Conservation (phyloP, 2,113 vertebrate species). For the Murina feae region DNA sequence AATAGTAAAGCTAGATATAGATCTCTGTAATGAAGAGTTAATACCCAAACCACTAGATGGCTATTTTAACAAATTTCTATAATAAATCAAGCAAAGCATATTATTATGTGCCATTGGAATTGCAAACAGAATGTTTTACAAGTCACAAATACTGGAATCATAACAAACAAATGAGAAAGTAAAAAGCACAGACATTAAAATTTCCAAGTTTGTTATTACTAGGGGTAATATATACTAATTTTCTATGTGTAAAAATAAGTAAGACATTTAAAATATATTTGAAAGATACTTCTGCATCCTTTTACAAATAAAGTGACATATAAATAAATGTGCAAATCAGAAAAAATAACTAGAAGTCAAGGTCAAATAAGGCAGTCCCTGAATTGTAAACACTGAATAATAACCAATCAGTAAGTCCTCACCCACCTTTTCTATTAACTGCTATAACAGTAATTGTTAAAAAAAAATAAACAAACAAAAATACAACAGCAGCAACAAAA, state of each 20-base stretch:
- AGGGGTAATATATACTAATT: background rate
- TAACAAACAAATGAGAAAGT: background rate
- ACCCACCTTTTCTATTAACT: background rate
- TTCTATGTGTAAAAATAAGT: conserved; percentile 4
- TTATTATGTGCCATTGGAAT: background rate
- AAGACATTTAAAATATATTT: background rate
- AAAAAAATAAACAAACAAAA: background rate
- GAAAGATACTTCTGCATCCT: background rate
- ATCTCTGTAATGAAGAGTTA: background rate
- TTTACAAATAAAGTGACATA: background rate
- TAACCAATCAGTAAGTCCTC: background rate
- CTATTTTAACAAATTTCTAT: conserved; percentile 31
- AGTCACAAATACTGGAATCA: background rate
- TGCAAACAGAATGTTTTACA: background rate
- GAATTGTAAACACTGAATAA: background rate
- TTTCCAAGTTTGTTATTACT: background rate
- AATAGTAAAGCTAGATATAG: background rate
- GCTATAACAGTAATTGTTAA: background rate
- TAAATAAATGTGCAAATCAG: background rate
- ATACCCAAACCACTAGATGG: background rate
- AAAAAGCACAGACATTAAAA: background rate
- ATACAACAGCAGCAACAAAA: background rate
- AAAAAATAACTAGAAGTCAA: conserved; percentile 12
- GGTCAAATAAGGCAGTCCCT: background rate
- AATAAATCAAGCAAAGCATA: background rate